Conservation (phyloP, 1,140 invertebrate species). For the Drosophila punjabiensis region DNA sequence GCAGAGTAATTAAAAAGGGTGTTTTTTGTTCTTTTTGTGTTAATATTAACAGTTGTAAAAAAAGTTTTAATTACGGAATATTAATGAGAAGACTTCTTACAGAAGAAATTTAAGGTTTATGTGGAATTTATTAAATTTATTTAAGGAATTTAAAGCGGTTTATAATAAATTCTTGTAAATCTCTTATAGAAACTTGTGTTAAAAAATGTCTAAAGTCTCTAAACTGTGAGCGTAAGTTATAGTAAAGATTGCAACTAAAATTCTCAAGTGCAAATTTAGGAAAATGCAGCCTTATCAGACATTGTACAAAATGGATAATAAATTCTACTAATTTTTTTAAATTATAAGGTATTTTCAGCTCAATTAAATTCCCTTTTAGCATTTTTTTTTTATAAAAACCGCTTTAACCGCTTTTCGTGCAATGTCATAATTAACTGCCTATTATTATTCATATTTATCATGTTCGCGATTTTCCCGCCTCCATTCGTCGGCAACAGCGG, state of each 20-base stretch:
- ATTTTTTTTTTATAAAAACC: too few species aligned
- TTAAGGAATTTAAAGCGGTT: too few species aligned
- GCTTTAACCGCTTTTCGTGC: constrained; percentile 6
- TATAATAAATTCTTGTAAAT: too few species aligned
- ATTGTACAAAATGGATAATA: too few species aligned
- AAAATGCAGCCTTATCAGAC: neutral
- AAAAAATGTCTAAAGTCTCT: too few species aligned
- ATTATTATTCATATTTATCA: constrained; percentile 51
- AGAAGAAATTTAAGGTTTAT: neutral
- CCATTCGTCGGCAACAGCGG: constrained; percentile 5
- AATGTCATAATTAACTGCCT: constrained; percentile 43
- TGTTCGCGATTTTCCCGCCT: constrained; percentile 28
- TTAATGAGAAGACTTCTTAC: neutral
- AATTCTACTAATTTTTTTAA: neutral
- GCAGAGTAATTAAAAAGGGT: neutral
- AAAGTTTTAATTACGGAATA: neutral
- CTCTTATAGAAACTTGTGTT: too few species aligned
- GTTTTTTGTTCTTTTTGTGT: neutral
- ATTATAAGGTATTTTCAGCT: neutral
- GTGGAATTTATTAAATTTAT: neutral
- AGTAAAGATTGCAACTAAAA: neutral
- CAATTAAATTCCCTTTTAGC: neutral
- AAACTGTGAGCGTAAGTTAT: neutral
- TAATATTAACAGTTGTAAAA: neutral
- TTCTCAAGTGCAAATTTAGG: neutral